Evolutionary conservation across 2,797 vertebrate genomes (phyloP), one percentile per base, ranked within the genome.

Genomic region (Bradypus variegatus): DNA sequence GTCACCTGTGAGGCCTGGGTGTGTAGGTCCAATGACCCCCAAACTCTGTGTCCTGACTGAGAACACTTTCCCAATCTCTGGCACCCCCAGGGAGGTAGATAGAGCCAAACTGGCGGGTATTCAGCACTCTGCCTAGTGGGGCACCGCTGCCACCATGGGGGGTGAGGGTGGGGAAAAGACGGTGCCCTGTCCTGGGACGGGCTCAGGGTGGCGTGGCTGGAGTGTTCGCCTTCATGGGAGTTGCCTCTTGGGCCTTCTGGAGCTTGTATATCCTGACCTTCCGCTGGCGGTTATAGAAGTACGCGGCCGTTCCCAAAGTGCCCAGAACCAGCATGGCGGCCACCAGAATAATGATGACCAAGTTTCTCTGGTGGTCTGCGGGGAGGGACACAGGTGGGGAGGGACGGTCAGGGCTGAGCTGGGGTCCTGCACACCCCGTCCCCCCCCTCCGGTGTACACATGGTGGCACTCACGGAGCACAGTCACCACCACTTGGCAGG

Each of bases 201-300:
- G 38, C 55, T 91, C 95, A 94, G 36, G 83, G 80, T 0, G 90
- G 91, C 0, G 85, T 48, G 73, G 79, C 75, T 10, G 89, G 65
- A 0, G 12, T 36, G 4, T 90, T 91, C 29, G 89, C 73, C 45
- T 86, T 94, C 77, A 95, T 41, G 86, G 86, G 9, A 2, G 33
- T 36, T 1, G 31, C 81, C 25, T 95, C 89, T 33, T 81, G 94
- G 2, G 95, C 94, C 81, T 94, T 92, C 41, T 94, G 93, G 3
- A 96, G 65, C 55, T 82, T 90, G 23, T 96, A 96, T 27, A 81
- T 92, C 69, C 38, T 91, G 81, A 96, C 96, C 80, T 96, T 96
- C 33, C 93, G 70, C 94, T 94, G 95, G 7, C 79, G 84, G 88
- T 96, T 95, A 29, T 95, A 95, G 4, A 88, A 0, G n/a, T 88